Conservation (phyloP, 2,888 invertebrate genomes). For the Xestia c-nigrum region DNA sequence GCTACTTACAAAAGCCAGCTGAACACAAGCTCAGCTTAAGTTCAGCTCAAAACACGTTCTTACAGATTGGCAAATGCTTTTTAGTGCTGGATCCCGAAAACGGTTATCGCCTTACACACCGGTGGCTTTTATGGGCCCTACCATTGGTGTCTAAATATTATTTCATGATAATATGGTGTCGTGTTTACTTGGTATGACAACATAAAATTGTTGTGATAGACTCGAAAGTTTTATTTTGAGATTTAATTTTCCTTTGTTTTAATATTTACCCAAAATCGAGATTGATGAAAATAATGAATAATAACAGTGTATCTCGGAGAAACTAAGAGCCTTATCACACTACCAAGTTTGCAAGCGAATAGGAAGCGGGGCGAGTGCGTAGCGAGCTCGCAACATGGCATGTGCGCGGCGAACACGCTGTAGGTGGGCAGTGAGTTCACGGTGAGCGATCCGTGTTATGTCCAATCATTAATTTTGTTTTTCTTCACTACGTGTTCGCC, state of each 20-base stretch:
- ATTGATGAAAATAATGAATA: neutral
- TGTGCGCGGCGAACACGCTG: too few relatives aligned
- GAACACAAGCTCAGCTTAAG: constrained; percentile 38
- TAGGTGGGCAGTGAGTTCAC: too few relatives aligned
- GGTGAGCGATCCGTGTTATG: too few relatives aligned
- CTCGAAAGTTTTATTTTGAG: neutral
- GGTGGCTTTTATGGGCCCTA: constrained; percentile 65
- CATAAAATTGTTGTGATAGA: neutral
- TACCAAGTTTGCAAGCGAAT: too few relatives aligned
- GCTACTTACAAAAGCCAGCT: constrained; percentile 5
- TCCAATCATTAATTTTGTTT: too few relatives aligned
- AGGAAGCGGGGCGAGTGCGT: too few relatives aligned
- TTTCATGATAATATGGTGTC: constrained; percentile 20
- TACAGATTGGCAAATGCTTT: constrained; percentile 68
- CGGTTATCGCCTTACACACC: constrained; percentile 74
- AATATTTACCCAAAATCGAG: neutral
- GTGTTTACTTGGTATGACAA: constrained; percentile 4
- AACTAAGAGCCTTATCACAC: neutral
- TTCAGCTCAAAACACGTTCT: constrained; percentile 63
- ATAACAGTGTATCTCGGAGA: too few relatives aligned
- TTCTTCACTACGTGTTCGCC: too few relatives aligned
- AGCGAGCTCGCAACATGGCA: too few relatives aligned
- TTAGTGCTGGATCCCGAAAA: constrained; percentile 68
- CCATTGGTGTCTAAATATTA: constrained; percentile 56
- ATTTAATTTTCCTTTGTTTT: neutral